Base-by-base conservation (phyloP, 2,888 invertebrate species). In the Catocala sponsa region DNA sequence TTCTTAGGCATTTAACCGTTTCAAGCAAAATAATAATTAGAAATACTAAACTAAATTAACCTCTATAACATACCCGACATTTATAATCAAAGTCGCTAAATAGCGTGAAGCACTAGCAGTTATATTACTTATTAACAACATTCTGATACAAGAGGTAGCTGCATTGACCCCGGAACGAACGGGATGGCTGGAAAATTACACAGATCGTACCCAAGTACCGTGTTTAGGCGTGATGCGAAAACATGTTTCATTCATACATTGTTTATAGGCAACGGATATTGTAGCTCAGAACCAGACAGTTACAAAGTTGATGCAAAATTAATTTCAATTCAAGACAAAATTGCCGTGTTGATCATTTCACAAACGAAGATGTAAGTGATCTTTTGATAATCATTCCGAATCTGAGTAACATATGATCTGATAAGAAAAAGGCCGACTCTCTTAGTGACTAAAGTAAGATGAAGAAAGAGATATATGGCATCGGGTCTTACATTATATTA, bases 111-210 rank as follows among this genome's bases (percentile, higher is more conserved):
- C 62, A 56, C 42, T 48, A 61, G 59, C 68, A 68, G 6, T 6
- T 44, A 44, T 12, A 44, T n/a, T 44, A 44, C 55, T 70, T 65
- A 70, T 69, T 41, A 55, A 48, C 55, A 69, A 47, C 55, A 61
- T 57, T 65, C 61, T 9, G 57, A 59, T 55, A 59, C 48, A 58
- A 50, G 55, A 55, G 46, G 25, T 9, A 15, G 46, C 15, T 65
- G 13, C 54, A 47, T 51, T 65, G 65, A 75, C 60, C 72, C 65
- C 72, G 72, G 76, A 72, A 75, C 58, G 46, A 55, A 5, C 48
- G 38, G 46, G 25, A 33, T 54, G n/a, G 35, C 35, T 6, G 5
- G 46, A 13, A 68, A 59, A 75, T 75, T 72, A 65, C 48, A 68
- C 53, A n/a, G 55, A 56, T 15, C 42, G 35, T 50, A 43, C 68